A percentile compares a stretch with the other conserved stretches of the same genome.
phyloP scores from a whole-genome alignment of 2,888 invertebrate genomes.

The Apeira syringaria region DNA sequence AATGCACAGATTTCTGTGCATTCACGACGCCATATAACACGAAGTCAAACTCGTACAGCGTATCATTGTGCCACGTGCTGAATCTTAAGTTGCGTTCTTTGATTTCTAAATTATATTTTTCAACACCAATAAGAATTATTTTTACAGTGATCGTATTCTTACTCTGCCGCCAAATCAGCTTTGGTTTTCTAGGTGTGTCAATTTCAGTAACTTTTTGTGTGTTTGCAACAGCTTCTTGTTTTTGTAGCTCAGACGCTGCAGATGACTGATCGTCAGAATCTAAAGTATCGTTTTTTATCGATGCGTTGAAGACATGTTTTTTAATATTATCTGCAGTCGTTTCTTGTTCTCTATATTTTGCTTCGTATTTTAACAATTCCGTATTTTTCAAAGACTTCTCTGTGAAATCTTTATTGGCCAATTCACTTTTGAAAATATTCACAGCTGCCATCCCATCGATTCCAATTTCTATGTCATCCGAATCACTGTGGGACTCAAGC shows the following conservation, averaged over 20 bases:
- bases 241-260: conserved; percentile 20
- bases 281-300: conserved; percentile 18
- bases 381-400: neutral
- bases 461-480: conserved; percentile 12
- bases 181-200: conserved; percentile 48
- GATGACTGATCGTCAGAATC: conserved; percentile 50
- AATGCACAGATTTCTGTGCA: conserved; percentile 43
- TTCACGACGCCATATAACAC: conserved; percentile 65
- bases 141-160: conserved; percentile 51
- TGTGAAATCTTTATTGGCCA: neutral
- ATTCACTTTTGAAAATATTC: conserved; percentile 5
- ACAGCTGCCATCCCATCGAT: neutral
- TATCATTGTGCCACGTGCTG: conserved; percentile 44
- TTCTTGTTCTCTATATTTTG: too few species aligned
- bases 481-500: conserved; percentile 1
- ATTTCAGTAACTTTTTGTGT: conserved; percentile 17
- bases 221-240: conserved; percentile 4
- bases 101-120: conserved; percentile 55
- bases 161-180: conserved; percentile 65
- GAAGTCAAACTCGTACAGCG: conserved; percentile 58
- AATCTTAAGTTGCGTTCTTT: conserved; percentile 52
- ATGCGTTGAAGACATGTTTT: neutral
- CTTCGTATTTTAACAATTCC: neutral
- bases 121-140: conserved; percentile 59
- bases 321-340: neutral